A percentile compares a stretch with the other conserved stretches of the same genome.
Evolutionary conservation across 2,797 vertebrate species (phyloP).

Genomic region (Novumbra hubbsi): DNA sequence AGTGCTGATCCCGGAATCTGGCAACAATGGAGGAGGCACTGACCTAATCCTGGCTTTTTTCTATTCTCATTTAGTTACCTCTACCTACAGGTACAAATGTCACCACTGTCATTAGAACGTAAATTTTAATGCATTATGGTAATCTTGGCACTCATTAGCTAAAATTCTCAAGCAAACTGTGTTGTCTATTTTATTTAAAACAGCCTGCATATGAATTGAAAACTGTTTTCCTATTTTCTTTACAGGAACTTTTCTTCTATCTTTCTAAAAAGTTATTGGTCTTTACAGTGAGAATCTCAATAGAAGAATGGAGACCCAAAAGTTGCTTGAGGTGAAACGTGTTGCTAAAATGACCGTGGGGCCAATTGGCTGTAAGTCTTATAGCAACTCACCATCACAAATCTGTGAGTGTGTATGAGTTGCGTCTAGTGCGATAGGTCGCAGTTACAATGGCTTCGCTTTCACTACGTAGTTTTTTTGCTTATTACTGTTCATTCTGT

Average conservation of each 20-base stretch:
- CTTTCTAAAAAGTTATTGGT: background rate
- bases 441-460: too few species aligned
- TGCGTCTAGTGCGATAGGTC: background rate
- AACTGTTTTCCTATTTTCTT: background rate
- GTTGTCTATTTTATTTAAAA: background rate
- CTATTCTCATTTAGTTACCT: background rate
- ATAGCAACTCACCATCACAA: constrained; percentile 37
- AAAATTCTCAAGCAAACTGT: background rate
- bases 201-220: background rate
- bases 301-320: constrained; percentile 67
- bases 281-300: constrained; percentile 70
- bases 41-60: background rate
- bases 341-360: constrained; percentile 68
- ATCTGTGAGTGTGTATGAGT: constrained; percentile 33
- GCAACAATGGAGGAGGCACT: background rate
- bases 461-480: too few species aligned
- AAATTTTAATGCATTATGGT: constrained; percentile 63
- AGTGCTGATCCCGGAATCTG: too few species aligned
- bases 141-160: background rate
- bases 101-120: constrained; percentile 22
- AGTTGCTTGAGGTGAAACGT: constrained; percentile 71
- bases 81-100: background rate
- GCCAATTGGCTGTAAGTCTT: constrained; percentile 46
- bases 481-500: too few species aligned
- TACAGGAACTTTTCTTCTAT: background rate